These are phyloP conservation scores for Hemicentrotus pulcherrimus DNA, from an alignment of 35 echinoderm and acorn worm genomes.

Conservation along the genomic window DNA sequence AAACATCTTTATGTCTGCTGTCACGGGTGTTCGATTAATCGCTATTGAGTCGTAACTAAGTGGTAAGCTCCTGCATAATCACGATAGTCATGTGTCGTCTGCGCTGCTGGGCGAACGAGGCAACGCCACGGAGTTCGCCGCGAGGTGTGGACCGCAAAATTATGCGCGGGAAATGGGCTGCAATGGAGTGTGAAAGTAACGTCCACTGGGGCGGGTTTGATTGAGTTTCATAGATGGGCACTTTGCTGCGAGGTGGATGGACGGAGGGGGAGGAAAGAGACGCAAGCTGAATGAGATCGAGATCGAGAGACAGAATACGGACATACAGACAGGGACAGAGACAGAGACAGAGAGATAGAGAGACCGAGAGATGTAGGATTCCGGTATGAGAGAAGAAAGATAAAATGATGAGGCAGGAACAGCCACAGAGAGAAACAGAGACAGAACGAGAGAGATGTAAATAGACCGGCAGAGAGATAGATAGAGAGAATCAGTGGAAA, in stretches of 20 bases:
- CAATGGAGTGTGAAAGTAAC: not conserved
- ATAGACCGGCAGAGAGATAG: not conserved
- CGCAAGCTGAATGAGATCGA: not conserved
- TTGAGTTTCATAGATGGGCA: not conserved
- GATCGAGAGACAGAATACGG: not conserved
- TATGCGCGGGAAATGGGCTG: not conserved
- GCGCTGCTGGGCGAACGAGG: not conserved
- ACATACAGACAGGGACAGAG: not conserved
- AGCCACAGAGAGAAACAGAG: not conserved
- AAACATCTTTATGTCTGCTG: not conserved
- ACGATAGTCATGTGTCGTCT: not conserved
- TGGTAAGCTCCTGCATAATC: not conserved
- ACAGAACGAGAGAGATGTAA: not conserved
- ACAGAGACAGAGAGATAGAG: not conserved
- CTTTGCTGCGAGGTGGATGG: not conserved
- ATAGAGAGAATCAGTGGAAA: not conserved
- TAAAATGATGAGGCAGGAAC: not conserved
- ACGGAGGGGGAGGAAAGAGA: not conserved
- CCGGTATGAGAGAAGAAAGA: not conserved
- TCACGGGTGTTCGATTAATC: constrained; percentile 16
- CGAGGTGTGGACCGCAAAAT: not conserved
- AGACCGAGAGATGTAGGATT: too few relatives aligned
- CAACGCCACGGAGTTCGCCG: not conserved
- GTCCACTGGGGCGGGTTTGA: constrained; percentile 14
- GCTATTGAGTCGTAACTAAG: not conserved